These are phyloP conservation scores for Acipenser ruthenus DNA, from an alignment of 2,797 vertebrate genomes.

Conservation along the genomic window DNA sequence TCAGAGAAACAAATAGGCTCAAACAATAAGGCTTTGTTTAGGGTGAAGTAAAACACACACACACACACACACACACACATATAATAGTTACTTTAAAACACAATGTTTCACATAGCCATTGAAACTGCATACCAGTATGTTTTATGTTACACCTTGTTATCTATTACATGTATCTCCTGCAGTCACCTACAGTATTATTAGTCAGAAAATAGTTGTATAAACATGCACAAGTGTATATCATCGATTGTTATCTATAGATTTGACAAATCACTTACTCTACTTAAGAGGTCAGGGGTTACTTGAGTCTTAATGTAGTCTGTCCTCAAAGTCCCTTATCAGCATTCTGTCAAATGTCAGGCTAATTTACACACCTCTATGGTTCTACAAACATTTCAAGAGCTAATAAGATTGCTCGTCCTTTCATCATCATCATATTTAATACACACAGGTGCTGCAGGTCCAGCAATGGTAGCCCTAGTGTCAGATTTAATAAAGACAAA, in stretches of 20 bases:
- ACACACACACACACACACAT: neutral
- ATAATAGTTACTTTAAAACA: neutral
- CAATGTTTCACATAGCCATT: neutral
- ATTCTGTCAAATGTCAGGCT: neutral
- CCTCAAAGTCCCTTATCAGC: neutral
- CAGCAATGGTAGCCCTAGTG: too few species aligned
- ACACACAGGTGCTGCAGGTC: too few species aligned
- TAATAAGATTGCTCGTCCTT: neutral
- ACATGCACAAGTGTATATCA: too few species aligned
- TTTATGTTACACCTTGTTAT: too few species aligned
- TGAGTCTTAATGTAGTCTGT: neutral
- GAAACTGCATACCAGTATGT: too few species aligned
- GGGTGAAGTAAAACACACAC: neutral
- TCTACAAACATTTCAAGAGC: neutral
- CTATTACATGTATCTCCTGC: too few species aligned
- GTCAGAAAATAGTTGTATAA: too few species aligned
- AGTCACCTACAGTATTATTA: too few species aligned
- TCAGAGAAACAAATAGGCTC: neutral
- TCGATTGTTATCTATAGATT: too few species aligned
- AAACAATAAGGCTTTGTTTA: conserved; percentile 4
- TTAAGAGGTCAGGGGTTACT: neutral
- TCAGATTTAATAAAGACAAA: too few species aligned
- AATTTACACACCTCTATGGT: neutral
- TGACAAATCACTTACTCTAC: neutral
- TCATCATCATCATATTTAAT: too few species aligned